phyloP scores from a whole-genome alignment of 2,113 vertebrate genomes.

The Etia nguti region DNA sequence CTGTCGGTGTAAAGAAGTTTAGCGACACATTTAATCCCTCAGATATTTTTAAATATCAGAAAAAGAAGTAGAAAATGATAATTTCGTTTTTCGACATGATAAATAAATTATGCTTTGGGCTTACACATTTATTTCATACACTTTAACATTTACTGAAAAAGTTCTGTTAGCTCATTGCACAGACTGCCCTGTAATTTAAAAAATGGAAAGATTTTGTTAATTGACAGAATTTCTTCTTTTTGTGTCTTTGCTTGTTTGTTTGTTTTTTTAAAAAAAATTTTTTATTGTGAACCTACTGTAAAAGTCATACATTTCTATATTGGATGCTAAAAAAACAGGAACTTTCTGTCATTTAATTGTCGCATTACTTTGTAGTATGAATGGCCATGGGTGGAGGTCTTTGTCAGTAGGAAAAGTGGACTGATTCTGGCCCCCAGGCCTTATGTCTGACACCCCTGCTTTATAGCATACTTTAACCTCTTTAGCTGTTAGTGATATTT shows the following conservation, averaged over 20 bases:
- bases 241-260: too few relatives aligned
- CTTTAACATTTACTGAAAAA: too few relatives aligned
- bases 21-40: background rate
- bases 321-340: background rate
- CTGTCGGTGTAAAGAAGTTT: background rate
- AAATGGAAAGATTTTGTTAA: background rate
- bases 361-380: background rate
- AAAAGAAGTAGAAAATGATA: background rate
- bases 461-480: background rate
- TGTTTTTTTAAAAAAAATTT: too few relatives aligned
- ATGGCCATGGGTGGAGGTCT: background rate
- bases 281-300: too few relatives aligned
- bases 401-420: background rate
- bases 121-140: too few relatives aligned
- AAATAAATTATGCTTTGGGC: background rate
- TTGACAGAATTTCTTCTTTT: too few relatives aligned
- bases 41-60: background rate
- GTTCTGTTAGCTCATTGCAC: background rate
- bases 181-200: background rate
- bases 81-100: background rate
- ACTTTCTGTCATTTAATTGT: background rate
- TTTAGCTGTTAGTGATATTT: background rate
- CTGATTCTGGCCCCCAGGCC: background rate
- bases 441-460: background rate
- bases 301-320: background rate